Base-by-base conservation (phyloP, 2,113 vertebrate genomes). In the Gopherus flavomarginatus region DNA sequence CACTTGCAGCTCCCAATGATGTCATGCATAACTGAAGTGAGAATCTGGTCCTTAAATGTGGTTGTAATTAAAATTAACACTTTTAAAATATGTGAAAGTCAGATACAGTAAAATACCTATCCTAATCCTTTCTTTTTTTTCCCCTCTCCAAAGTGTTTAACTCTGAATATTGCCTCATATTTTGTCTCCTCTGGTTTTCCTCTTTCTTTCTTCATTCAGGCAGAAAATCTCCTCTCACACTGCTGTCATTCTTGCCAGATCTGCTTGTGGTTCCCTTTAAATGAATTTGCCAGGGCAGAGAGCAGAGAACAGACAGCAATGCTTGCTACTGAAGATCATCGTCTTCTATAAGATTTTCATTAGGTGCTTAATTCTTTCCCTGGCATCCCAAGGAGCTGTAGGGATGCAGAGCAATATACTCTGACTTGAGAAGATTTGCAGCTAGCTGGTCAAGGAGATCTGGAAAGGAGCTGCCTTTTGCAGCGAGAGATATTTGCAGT, bases 221-320 rank as follows among this genome's bases (percentile, higher is more conserved):
- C 21, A 97, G 95, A 94, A 86, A 97, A 81, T 65, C 38, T 94
- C 89, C 88, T 97, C 85, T 82, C 50, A 56, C 96, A 91, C 77
- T 93, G 92, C 92, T 96, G 85, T 77, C 57, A 56, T 95, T 59
- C 83, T 91, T 96, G 69, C 90, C 94, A 97, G 57, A 89, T 88
- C 90, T 96, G 96, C 92, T 92, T 83, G 89, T 82, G 92, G 17
- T 72, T 86, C 89, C 95, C 81, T 50, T 86, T 85, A 95, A 96
- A 89, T 62, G 84, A 96, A 81, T 90, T 79, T 87, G 11, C 80
- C n/a, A 69, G 62, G 83, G 81, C 56, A 96, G 87, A 81, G n/a
- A 95, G 80, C 56, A 94, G 62, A 56, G 62, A 95, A 78, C 29
- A 56, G 83, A n/a, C 88, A 97, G 84, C 69, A 94, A 24, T 19